These are phyloP conservation scores for Caenorhabditis latens DNA, from an alignment of 1,140 invertebrate genomes.

Conservation along the genomic window DNA sequence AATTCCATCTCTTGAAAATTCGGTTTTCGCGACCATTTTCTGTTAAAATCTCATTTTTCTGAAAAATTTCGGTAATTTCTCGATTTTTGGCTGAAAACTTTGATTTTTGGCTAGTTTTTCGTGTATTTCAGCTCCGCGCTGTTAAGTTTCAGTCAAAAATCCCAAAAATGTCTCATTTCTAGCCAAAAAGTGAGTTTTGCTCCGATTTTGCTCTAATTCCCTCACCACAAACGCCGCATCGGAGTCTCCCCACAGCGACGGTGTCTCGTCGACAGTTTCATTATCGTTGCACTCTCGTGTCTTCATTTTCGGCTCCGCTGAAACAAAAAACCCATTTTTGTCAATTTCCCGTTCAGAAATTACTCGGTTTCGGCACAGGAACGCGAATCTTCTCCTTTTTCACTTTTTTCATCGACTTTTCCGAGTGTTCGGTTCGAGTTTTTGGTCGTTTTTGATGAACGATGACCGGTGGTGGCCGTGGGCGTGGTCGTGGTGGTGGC, in stretches of 20 bases:
- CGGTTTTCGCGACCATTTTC: no score
- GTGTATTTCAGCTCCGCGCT: no score
- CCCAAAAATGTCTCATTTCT: no score
- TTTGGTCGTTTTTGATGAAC: background rate
- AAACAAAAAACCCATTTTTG: background rate
- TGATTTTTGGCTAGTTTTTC: no score
- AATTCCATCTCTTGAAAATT: no score
- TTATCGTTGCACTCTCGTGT: slow-evolving; percentile 1
- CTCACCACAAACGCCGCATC: slow-evolving; percentile 22
- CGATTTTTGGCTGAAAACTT: no score
- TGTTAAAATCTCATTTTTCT: no score
- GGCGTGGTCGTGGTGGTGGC: slow-evolving; percentile 8
- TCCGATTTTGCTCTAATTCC: background rate
- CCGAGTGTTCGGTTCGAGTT: background rate
- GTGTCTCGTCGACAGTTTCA: slow-evolving; percentile 5
- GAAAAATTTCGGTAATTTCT: no score
- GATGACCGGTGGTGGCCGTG: background rate
- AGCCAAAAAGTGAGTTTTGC: no score
- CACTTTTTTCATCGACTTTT: background rate
- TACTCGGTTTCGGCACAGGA: background rate
- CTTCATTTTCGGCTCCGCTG: slow-evolving; percentile 10
- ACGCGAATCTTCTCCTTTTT: background rate
- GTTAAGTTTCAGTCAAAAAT: no score
- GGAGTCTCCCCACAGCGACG: background rate
- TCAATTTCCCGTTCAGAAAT: background rate